A percentile compares a stretch with the other conserved stretches of the same genome.
phyloP scores from a whole-genome alignment of 35 echinoderm and acorn worm genomes.

The Anneissia japonica region DNA sequence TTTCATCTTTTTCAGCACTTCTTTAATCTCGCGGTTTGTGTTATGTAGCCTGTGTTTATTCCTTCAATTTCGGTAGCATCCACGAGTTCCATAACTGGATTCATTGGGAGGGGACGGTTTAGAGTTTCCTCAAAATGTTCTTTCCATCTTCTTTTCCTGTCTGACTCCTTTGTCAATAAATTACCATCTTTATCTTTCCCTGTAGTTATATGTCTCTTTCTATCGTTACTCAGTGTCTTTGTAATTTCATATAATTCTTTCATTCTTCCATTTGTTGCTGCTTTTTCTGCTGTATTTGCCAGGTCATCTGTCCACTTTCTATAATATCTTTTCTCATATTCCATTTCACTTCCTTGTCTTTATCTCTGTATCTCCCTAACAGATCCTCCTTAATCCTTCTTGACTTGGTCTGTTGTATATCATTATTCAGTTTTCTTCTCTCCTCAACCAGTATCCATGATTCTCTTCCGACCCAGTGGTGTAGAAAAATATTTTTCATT shows the following conservation, averaged over 20 bases:
- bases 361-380: not conserved
- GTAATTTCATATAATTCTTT: slow-evolving; percentile 29
- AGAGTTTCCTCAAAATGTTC: not conserved
- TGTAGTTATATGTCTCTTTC: not conserved
- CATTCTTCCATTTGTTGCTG: not conserved
- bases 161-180: not conserved
- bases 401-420: slow-evolving; percentile 3
- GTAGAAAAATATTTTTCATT: too few species aligned
- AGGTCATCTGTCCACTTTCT: not conserved
- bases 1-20: not conserved
- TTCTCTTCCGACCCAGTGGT: too few species aligned
- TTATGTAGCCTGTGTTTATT: not conserved
- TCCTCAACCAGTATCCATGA: slow-evolving; percentile 20
- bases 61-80: not conserved
- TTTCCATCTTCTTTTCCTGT: not conserved
- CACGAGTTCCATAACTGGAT: not conserved
- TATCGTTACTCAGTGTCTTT: not conserved
- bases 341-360: not conserved
- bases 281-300: not conserved
- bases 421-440: not conserved
- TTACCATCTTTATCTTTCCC: slow-evolving; percentile 1
- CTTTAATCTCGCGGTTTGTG: not conserved
- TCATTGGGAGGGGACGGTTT: not conserved
- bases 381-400: slow-evolving; percentile 24
- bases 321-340: not conserved